Percentiles rank a stretch among this genome's conserved stretches.
Conservation (phyloP, 1,140 invertebrate genomes). For the Camponotus floridanus region DNA sequence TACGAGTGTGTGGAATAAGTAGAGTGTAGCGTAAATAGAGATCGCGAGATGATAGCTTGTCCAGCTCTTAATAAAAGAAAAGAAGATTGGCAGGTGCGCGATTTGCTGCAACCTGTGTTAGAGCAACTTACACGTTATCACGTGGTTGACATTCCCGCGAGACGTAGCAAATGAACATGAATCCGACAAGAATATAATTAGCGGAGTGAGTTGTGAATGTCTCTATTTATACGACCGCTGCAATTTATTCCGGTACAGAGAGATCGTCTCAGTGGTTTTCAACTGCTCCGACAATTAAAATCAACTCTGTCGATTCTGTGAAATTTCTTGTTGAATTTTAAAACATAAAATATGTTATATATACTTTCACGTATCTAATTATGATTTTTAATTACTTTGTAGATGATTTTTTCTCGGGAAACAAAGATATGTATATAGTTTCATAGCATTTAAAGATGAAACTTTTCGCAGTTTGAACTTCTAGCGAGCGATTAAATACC, state of each 20-base stretch:
- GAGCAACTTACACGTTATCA: constrained; percentile 37
- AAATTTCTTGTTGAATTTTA: constrained; percentile 1
- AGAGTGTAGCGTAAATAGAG: neutral
- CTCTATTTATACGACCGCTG: constrained; percentile 57
- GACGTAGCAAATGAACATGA: constrained; percentile 1
- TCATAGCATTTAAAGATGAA: neutral
- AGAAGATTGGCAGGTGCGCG: constrained; percentile 48
- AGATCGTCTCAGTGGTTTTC: constrained; percentile 48
- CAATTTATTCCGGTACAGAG: constrained; percentile 61
- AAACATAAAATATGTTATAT: neutral
- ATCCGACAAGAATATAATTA: constrained; percentile 68
- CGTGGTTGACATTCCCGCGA: constrained; percentile 55
- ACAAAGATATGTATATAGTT: neutral
- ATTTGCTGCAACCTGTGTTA: constrained; percentile 13
- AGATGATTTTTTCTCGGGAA: neutral
- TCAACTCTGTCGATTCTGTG: neutral
- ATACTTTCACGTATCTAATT: neutral
- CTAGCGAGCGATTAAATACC: neutral
- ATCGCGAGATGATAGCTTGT: constrained; percentile 20
- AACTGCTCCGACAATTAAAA: neutral
- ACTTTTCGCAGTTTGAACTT: neutral
- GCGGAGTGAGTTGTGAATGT: constrained; percentile 62
- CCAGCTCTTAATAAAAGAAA: constrained; percentile 27
- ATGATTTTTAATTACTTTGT: neutral
- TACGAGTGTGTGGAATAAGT: neutral